Conservation (phyloP, 2,888 invertebrate species). For the Eupithecia centaureata region DNA sequence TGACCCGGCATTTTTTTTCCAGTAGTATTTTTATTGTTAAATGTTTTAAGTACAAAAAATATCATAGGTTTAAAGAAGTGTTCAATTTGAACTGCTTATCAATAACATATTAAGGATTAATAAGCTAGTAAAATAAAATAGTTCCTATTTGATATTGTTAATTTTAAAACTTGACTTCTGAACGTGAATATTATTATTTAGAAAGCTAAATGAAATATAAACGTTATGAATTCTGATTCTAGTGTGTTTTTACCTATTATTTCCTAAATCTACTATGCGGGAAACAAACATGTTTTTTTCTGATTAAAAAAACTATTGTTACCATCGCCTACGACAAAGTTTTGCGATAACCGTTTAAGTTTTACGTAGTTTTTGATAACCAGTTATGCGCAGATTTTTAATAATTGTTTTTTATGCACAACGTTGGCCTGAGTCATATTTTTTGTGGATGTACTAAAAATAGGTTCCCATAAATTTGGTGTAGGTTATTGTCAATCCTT, state of each 20-base stretch:
- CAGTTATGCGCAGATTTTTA: neutral
- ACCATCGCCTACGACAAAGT: neutral
- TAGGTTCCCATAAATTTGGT: too few relatives aligned
- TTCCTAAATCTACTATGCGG: neutral
- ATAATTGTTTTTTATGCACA: neutral
- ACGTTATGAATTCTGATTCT: neutral
- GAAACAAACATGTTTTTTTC: neutral
- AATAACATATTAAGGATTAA: too few relatives aligned
- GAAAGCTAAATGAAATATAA: neutral
- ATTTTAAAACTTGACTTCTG: neutral
- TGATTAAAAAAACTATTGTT: neutral
- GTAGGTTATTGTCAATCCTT: neutral
- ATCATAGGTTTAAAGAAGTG: too few relatives aligned
- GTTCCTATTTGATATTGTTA: too few relatives aligned
- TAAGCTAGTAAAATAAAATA: too few relatives aligned
- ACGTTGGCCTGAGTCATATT: neutral
- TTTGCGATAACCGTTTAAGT: neutral
- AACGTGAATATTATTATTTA: neutral
- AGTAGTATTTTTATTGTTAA: too few relatives aligned
- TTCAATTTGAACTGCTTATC: too few relatives aligned
- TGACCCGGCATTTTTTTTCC: too few relatives aligned
- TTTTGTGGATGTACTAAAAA: neutral
- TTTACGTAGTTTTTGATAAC: neutral
- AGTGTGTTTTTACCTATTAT: neutral
- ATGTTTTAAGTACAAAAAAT: too few relatives aligned